Evolutionary conservation across 2,888 invertebrate species (phyloP).

Genomic region (Drosophila anceps): DNA sequence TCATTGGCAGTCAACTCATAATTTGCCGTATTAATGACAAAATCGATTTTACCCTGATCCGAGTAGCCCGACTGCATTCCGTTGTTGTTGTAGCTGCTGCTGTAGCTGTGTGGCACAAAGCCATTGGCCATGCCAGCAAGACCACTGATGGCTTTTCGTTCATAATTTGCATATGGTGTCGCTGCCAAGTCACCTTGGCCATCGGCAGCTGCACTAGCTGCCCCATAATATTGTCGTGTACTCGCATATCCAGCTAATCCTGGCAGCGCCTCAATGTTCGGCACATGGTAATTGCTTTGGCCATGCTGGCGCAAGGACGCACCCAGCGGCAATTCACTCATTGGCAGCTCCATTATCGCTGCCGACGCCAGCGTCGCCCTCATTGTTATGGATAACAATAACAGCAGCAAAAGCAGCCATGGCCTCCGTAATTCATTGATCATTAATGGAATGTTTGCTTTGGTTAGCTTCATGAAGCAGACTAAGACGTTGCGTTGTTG

Average conservation of each 20-base stretch:
- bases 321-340: constrained; percentile 23
- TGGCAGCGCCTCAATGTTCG: constrained; percentile 53
- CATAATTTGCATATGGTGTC: constrained; percentile 76
- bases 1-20: constrained; percentile 60
- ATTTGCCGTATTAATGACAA: constrained; percentile 77
- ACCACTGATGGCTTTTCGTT: constrained; percentile 39
- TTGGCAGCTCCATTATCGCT: constrained; percentile 49
- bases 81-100: constrained; percentile 13
- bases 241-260: constrained; percentile 67
- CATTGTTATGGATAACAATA: constrained; percentile 61
- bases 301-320: constrained; percentile 36
- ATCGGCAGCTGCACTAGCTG: constrained; percentile 33
- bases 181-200: constrained; percentile 64
- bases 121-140: constrained; percentile 53
- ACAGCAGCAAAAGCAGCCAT: constrained; percentile 9
- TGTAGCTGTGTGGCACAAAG: constrained; percentile 63
- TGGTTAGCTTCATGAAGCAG: constrained; percentile 25
- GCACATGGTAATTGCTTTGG: constrained; percentile 69
- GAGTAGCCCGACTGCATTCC: constrained; percentile 40
- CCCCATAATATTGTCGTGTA: constrained; percentile 69
- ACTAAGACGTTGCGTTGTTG: constrained; percentile 12
- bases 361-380: constrained; percentile 43
- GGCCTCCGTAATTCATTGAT: constrained; percentile 66
- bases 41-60: constrained; percentile 76
- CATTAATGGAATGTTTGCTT: constrained; percentile 63